A percentile compares a stretch with the other conserved stretches of the same genome.
Conservation (phyloP, 2,113 vertebrate species). For the Colinus virginianus region DNA sequence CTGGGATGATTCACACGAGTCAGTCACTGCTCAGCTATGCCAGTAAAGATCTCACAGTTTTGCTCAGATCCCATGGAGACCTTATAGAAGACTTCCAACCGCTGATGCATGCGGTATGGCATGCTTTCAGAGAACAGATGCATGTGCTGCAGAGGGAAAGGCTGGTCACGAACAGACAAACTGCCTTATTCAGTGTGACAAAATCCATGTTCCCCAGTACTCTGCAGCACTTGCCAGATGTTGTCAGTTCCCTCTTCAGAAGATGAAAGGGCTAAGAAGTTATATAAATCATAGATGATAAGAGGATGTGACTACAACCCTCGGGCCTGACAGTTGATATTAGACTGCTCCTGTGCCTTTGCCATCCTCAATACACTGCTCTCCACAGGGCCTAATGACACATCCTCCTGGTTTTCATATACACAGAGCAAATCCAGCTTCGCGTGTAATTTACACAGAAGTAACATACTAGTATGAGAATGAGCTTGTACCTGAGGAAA, state of each 20-base stretch:
- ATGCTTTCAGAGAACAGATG: not conserved
- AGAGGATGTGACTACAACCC: slow-evolving; percentile 38
- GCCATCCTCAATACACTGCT: not conserved
- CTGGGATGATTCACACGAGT: not conserved
- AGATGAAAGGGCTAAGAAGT: not conserved
- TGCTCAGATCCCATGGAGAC: not conserved
- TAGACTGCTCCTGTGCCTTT: not conserved
- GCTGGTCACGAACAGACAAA: not conserved
- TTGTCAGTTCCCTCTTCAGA: slow-evolving; percentile 7
- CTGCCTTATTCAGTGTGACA: not conserved
- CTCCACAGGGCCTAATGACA: not conserved
- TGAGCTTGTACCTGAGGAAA: not conserved
- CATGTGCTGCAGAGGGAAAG: not conserved
- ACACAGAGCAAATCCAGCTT: slow-evolving; percentile 2
- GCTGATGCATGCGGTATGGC: not conserved
- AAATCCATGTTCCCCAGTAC: not conserved
- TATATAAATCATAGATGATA: not conserved
- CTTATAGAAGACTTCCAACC: not conserved
- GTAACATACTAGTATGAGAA: not conserved
- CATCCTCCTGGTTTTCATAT: not conserved
- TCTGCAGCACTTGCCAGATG: slow-evolving; percentile 15
- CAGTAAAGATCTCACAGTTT: not conserved
- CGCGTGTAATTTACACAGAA: not conserved
- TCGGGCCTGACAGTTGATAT: not conserved
- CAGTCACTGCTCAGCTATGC: not conserved